Base-by-base conservation (phyloP, 1,140 invertebrate genomes). In the Trichonephila clavipes region DNA sequence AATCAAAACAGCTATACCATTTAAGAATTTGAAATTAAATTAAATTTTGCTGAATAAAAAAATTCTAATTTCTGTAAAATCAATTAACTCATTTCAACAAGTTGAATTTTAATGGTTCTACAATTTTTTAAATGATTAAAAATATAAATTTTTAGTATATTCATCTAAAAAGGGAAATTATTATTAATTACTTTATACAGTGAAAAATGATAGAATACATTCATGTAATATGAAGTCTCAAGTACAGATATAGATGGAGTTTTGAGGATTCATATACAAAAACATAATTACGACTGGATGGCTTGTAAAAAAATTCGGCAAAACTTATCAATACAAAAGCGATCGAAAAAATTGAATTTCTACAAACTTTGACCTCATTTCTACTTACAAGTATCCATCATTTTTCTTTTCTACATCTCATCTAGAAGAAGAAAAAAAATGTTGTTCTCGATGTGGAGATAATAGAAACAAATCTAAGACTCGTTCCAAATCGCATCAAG, bases 391-490 rank as follows among this genome's bases (percentile, higher is more conserved):
- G 51, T 81, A 93, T 93, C 64, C 83, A 93, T 93, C 92, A 93
- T 82, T 64, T 62, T n/a, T 14, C 28, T 51, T 34, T 85, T 28
- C 58, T 61, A 59, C 44, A 59, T 34, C 51, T 77, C 14, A 77
- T 69, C n/a, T 77, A 34, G 72, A 77, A 58, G 51, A 83, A 51
- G 44, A 24, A 83, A 28, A 64, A 51, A 64, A 88, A n/a, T 19
- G 61, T 64, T 34, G 34, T 58, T 64, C 83, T n/a, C 18, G 51
- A 92, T 92, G 81, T 28, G 77, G 28, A 51, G 85, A 88, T 93
- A 93, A 93, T 93, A 93, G 92, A 93, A 93, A 87, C 92, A 93
- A 93, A 93, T 93, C 85, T 93, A 88, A 40, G 40, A 77, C 21
- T 19, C 28, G 58, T 61, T 62, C 40, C 51, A 88, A 93, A 93